Conservation (phyloP, 2,113 vertebrate species). For the Pampusana beccarii region DNA sequence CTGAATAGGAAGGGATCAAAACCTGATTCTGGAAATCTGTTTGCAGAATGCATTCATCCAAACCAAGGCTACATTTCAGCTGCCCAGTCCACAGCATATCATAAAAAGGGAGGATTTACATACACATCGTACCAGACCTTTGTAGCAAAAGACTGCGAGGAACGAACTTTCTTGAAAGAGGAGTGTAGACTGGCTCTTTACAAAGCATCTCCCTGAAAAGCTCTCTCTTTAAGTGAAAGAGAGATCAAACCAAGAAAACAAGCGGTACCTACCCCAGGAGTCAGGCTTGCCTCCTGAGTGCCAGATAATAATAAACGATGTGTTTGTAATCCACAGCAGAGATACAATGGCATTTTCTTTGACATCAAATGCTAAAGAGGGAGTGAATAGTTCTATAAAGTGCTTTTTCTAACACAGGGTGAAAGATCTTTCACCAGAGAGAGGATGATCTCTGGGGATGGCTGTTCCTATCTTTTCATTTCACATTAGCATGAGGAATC, state of each 20-base stretch:
- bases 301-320: conserved; percentile 49
- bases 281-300: not conserved
- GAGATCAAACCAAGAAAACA: conserved; percentile 26
- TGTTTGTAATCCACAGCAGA: conserved; percentile 59
- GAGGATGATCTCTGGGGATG: not conserved
- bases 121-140: not conserved
- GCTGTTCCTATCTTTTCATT: not conserved
- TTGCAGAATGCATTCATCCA: not conserved
- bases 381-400: conserved; percentile 14
- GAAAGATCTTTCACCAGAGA: conserved; percentile 11
- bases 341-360: conserved; percentile 37
- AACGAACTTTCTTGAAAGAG: not conserved
- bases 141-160: not conserved
- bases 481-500: not conserved
- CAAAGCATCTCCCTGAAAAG: not conserved
- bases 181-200: not conserved
- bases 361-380: conserved; percentile 17
- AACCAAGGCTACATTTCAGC: not conserved
- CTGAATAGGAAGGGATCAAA: conserved; percentile 18
- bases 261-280: not conserved
- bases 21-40: not conserved
- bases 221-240: not conserved
- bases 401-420: not conserved
- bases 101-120: not conserved
- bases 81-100: not conserved